phyloP scores from a whole-genome alignment of 2,113 vertebrate genomes.

The Vanacampus margaritifer region DNA sequence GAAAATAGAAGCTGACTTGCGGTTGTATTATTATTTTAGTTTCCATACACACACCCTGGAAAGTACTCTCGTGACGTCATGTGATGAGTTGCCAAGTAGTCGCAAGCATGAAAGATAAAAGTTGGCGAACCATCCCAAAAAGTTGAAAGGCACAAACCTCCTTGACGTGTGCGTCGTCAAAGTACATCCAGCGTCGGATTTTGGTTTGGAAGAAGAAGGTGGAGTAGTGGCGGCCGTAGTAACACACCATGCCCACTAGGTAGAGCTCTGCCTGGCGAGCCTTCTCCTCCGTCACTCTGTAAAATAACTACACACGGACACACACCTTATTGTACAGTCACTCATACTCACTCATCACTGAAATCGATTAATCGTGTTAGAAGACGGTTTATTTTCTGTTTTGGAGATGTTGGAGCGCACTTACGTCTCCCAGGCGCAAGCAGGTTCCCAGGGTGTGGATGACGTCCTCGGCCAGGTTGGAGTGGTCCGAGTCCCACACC shows the following conservation, averaged over 20 bases:
- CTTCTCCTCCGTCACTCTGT: constrained; percentile 94
- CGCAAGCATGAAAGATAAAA: not conserved
- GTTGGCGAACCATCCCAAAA: too few relatives aligned
- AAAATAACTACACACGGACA: constrained; percentile 79
- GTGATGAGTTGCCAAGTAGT: not conserved
- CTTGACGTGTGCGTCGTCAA: constrained; percentile 97
- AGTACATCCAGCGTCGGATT: constrained; percentile 99
- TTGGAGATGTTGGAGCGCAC: too few relatives aligned
- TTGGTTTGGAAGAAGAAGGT: constrained; percentile 99
- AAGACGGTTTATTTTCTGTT: too few relatives aligned
- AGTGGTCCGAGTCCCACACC: constrained; percentile 98
- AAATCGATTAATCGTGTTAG: not conserved
- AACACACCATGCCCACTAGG: constrained; percentile 98
- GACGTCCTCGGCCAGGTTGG: constrained; percentile 95
- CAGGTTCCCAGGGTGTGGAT: constrained; percentile 98
- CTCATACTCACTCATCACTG: not conserved
- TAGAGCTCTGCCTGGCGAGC: constrained; percentile 91
- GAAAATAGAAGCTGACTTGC: too few relatives aligned
- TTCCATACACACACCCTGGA: too few relatives aligned
- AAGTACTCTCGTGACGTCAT: not conserved
- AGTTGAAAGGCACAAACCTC: constrained; percentile 74
- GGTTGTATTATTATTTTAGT: too few relatives aligned
- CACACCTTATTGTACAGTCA: not conserved
- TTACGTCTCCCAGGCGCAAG: constrained; percentile 94
- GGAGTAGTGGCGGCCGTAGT: constrained; percentile 97